Evolutionary conservation across 2,113 vertebrate species (phyloP), one percentile per base, ranked within the genome.

Genomic region (Panthera uncia): DNA sequence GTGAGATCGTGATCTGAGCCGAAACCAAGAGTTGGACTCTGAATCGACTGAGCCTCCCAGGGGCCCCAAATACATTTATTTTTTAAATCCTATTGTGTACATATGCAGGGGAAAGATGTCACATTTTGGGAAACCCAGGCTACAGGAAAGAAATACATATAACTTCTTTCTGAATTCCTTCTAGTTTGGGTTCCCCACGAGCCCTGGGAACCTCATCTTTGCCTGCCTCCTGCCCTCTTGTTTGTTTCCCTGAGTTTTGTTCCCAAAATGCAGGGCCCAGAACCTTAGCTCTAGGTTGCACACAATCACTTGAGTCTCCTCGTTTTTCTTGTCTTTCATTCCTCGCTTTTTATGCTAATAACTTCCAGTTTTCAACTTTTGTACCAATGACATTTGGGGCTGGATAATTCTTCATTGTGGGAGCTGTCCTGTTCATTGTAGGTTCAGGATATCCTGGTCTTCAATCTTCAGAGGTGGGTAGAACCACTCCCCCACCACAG

Each of bases 251-350:
- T 8, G 61, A 33, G 16, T 48, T 57, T 61, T 21, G 4, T 31
- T 25, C 27, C 68, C 66, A 63, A 11, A 29, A 45, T 0, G 6
- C 33, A 31, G 68, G 11, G 74, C 19, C 48, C 50, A 19, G 89
- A 71, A n/a, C 66, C 9, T 76, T 7, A 11, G 23, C 45, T 45
- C 38, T 11, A 52, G 36, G 29, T 36, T 33, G 21, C 1, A 7
- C 2, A 3, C 4, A 0, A 0, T n/a, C 33, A 0, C 3, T 6
- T 13, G 25, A 63, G 74, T 52, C 7, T 41, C 41, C 31, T 73
- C 33, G 0, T 68, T 57, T 68, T 38, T 45, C 16, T 65, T 14
- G 66, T 29, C 63, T 63, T 84, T 80, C 14, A 12, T 52, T 74
- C 41, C 45, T 71, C 45, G 57, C 36, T 78, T 68, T 78, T 63